Evolutionary conservation across 2,888 invertebrate species (phyloP).

Genomic region (Chrysolina americana): DNA sequence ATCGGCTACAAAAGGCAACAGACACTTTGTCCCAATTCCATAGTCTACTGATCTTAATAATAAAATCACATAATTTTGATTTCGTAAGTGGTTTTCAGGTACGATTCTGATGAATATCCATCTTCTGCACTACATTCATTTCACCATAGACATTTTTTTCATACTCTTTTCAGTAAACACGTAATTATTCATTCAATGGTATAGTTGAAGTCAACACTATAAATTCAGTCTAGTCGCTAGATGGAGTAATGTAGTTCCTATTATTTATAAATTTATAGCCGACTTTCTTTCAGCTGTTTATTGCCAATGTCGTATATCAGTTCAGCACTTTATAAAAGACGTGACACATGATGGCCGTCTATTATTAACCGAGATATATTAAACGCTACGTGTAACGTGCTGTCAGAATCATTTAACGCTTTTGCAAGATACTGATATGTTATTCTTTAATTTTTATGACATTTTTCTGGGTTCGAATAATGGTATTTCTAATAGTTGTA

Average conservation of each 20-base stretch:
- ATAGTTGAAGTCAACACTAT: background rate
- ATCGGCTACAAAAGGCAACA: no score
- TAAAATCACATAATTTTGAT: no score
- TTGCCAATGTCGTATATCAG: conserved; percentile 42
- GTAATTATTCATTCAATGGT: conserved; percentile 19
- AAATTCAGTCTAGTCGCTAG: background rate
- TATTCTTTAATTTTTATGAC: background rate
- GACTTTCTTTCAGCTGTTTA: conserved; percentile 31
- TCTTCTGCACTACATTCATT: background rate
- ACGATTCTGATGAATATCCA: background rate
- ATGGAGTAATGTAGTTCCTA: conserved; percentile 22
- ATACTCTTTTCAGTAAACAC: conserved; percentile 4
- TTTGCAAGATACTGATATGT: conserved; percentile 1
- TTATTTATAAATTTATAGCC: conserved; percentile 28
- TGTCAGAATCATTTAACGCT: background rate
- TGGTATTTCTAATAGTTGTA: background rate
- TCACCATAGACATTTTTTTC: conserved; percentile 1
- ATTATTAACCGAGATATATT: conserved; percentile 30
- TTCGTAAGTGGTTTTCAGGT: background rate
- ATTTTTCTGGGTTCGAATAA: background rate
- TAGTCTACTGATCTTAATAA: no score
- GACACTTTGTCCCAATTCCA: no score
- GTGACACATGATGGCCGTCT: conserved; percentile 37
- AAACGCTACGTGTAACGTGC: background rate
- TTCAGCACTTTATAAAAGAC: conserved; percentile 34